A percentile compares a stretch with the other conserved stretches of the same genome.
Evolutionary conservation across 2,113 vertebrate genomes (phyloP).

Genomic region (Apeltes quadracus): DNA sequence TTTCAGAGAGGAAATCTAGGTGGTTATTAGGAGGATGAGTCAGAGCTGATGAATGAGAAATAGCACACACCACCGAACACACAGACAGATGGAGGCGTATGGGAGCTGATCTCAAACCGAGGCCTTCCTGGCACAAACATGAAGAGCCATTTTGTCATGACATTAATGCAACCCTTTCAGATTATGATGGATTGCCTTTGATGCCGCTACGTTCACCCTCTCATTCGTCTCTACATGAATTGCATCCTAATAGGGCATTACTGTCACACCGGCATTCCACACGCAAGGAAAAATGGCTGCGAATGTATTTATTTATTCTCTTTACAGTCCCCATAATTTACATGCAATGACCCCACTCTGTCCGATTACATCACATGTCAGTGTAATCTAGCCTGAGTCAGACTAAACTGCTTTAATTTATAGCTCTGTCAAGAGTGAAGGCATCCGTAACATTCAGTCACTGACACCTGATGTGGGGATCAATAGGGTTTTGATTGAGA

Average conservation of each 20-base stretch:
- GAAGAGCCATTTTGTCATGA: constrained; percentile 59
- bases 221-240: constrained; percentile 36
- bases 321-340: constrained; percentile 28
- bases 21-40: constrained; percentile 67
- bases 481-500: constrained; percentile 11
- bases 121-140: constrained; percentile 48
- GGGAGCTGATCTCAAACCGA: constrained; percentile 52
- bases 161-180: constrained; percentile 51
- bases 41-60: constrained; percentile 64
- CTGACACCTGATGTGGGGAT: neutral
- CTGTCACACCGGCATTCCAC: constrained; percentile 27
- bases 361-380: neutral
- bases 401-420: neutral
- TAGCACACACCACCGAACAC: constrained; percentile 46
- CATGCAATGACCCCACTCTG: constrained; percentile 11
- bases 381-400: neutral
- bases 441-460: neutral
- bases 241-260: constrained; percentile 37
- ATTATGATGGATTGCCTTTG: constrained; percentile 52
- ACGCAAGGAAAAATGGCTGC: constrained; percentile 31
- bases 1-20: constrained; percentile 53
- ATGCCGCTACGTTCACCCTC: constrained; percentile 42
- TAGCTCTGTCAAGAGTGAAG: neutral
- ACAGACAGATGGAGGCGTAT: constrained; percentile 63
- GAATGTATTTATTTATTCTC: constrained; percentile 40